Evolutionary conservation across 2,113 vertebrate species (phyloP).

Genomic region (Dasyprocta punctata): DNA sequence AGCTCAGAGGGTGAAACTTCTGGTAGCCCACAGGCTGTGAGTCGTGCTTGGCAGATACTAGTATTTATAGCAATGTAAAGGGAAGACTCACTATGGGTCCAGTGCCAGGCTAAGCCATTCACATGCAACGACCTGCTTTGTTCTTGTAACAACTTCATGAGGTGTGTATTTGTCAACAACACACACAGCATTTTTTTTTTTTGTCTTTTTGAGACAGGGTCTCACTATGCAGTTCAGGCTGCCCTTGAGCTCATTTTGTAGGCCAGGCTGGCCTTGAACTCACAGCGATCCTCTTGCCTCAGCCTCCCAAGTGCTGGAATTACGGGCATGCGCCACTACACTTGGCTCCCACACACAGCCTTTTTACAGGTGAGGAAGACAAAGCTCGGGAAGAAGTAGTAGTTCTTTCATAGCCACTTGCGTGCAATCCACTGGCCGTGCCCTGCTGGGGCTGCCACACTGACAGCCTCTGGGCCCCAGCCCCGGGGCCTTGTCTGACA

Average conservation of each 20-base stretch:
- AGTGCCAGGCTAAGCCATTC: too few relatives aligned
- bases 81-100: neutral
- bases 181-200: neutral
- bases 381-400: neutral
- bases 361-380: neutral
- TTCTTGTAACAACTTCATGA: neutral
- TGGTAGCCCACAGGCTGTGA: neutral
- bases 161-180: too few relatives aligned
- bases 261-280: too few relatives aligned
- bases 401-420: too few relatives aligned
- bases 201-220: too few relatives aligned
- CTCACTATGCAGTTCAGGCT: too few relatives aligned
- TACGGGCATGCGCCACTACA: too few relatives aligned
- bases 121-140: neutral
- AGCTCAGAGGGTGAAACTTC: neutral
- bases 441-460: neutral
- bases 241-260: too few relatives aligned
- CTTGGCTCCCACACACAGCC: too few relatives aligned
- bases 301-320: too few relatives aligned
- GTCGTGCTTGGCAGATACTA: neutral
- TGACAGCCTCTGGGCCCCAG: neutral
- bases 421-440: too few relatives aligned
- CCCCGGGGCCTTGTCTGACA: neutral
- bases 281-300: too few relatives aligned
- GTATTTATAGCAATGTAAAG: neutral